Percentiles rank a stretch among this genome's conserved stretches.
These are phyloP conservation scores for Caenorhabditis zanzibari DNA, from an alignment of 2,888 invertebrate species.

Conservation along the genomic window DNA sequence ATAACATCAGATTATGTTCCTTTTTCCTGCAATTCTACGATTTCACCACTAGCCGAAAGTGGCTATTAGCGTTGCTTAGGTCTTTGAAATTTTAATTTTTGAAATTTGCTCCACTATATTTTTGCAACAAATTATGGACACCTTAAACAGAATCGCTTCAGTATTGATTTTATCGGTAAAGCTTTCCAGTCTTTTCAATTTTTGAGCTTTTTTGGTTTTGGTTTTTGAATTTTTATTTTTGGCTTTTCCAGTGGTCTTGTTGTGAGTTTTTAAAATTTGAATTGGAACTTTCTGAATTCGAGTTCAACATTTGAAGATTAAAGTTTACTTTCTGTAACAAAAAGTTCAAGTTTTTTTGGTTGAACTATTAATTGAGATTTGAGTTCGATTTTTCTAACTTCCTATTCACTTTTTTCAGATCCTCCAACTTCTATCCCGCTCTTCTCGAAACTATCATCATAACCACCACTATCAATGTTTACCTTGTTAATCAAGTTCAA, in stretches of 20 bases:
- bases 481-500: slow-evolving; percentile 38
- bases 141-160: background rate
- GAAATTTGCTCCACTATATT: too few relatives aligned
- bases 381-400: too few relatives aligned
- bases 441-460: slow-evolving; percentile 25
- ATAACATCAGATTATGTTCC: too few relatives aligned
- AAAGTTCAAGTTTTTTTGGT: too few relatives aligned
- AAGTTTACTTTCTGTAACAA: too few relatives aligned
- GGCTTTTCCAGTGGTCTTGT: slow-evolving; percentile 21
- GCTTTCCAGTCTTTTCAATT: background rate
- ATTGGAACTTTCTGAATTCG: background rate
- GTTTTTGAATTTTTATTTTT: slow-evolving; percentile 38
- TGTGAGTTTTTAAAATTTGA: slow-evolving; percentile 9
- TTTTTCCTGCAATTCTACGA: background rate
- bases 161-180: background rate
- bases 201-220: slow-evolving; percentile 1
- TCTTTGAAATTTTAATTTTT: background rate
- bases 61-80: too few relatives aligned
- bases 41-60: background rate
- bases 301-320: too few relatives aligned
- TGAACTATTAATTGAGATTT: too few relatives aligned
- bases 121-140: background rate
- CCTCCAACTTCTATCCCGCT: slow-evolving; percentile 29
- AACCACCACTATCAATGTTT: slow-evolving; percentile 25
- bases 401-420: slow-evolving; percentile 19